Evolutionary conservation across 2,113 vertebrate species (phyloP).

Genomic region (Lichenostomus cassidix): DNA sequence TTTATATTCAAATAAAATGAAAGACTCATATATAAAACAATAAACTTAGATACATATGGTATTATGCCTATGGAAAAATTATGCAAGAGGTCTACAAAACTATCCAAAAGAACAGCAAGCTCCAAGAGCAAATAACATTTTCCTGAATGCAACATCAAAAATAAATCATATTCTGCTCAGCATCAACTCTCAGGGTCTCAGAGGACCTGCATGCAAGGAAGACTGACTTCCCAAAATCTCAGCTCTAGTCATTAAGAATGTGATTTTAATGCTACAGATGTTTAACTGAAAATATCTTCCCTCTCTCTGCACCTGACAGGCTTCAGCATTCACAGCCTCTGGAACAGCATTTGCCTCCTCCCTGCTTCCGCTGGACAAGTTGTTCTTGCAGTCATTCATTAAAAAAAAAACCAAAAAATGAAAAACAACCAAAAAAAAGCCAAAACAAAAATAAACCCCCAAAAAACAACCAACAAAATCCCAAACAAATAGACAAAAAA

Average conservation of each 20-base stretch:
- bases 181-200: not conserved
- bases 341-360: not conserved
- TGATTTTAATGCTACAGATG: not conserved
- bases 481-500: not conserved
- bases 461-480: not conserved
- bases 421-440: not conserved
- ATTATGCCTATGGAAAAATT: not conserved
- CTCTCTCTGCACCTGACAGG: not conserved
- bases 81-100: not conserved
- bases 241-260: not conserved
- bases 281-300: not conserved
- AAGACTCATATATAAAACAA: not conserved
- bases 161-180: not conserved
- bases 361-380: not conserved
- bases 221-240: not conserved
- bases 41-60: not conserved
- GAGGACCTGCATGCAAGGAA: not conserved
- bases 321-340: not conserved
- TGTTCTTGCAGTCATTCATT: not conserved
- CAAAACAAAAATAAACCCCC: not conserved
- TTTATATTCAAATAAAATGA: not conserved
- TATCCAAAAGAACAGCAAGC: not conserved
- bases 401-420: not conserved
- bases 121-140: not conserved
- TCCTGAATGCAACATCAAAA: not conserved